These are phyloP conservation scores for Eustalomyia histrio DNA, from an alignment of 2,888 invertebrate genomes.

Conservation along the genomic window DNA sequence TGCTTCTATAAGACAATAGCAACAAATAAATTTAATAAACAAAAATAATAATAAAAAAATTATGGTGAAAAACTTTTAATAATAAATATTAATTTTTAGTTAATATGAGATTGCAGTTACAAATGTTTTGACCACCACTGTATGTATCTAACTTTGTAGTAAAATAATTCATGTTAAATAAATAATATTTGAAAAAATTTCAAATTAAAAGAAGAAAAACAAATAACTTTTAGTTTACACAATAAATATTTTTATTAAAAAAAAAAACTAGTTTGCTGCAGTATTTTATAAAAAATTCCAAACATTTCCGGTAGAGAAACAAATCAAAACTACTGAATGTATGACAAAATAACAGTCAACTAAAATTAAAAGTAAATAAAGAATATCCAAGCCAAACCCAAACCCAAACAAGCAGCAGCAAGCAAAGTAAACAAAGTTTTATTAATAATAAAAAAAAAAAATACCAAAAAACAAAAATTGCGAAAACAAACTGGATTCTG, in stretches of 20 bases:
- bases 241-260: background rate
- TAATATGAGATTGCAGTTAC: no score
- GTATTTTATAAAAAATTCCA: slow-evolving; percentile 16
- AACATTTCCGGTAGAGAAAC: slow-evolving; percentile 13
- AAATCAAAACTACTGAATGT: slow-evolving; percentile 15
- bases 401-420: slow-evolving; percentile 2
- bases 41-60: no score
- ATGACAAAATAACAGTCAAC: slow-evolving; percentile 41
- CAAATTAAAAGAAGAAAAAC: background rate
- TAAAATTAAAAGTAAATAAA: slow-evolving; percentile 34
- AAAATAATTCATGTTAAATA: no score
- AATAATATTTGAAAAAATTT: no score
- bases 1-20: no score
- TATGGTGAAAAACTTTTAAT: no score
- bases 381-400: slow-evolving; percentile 24
- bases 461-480: slow-evolving; percentile 15
- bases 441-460: background rate
- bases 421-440: slow-evolving; percentile 15
- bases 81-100: no score
- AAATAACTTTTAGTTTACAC: background rate
- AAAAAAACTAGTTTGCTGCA: background rate
- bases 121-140: no score
- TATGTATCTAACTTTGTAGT: no score
- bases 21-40: no score
- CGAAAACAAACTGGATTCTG: slow-evolving; percentile 32